Conservation (phyloP, 2,113 vertebrate genomes). For the Aptenodytes patagonicus region DNA sequence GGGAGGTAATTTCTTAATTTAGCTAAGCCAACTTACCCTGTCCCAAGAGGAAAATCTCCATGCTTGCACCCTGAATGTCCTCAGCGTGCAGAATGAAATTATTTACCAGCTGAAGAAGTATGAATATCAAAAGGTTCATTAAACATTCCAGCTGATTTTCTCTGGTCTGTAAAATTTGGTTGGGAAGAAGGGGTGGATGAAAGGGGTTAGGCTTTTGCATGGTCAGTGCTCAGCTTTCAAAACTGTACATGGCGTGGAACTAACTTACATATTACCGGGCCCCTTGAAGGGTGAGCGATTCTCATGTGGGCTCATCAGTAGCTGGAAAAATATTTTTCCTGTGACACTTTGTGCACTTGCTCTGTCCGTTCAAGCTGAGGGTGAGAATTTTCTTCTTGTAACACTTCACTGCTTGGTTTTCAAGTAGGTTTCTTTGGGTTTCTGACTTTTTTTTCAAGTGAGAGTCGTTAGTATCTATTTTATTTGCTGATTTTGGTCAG, state of each 20-base stretch:
- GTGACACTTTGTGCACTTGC: background rate
- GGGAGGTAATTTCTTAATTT: conserved; percentile 17
- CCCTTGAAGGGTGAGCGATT: background rate
- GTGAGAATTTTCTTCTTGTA: background rate
- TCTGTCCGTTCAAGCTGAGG: background rate
- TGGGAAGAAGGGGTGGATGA: conserved; percentile 16
- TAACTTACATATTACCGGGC: background rate
- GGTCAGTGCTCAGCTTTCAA: conserved; percentile 2
- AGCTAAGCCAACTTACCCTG: background rate
- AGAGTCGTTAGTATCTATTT: background rate
- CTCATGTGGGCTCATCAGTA: background rate
- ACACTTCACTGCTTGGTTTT: background rate
- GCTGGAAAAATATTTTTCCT: conserved; percentile 11
- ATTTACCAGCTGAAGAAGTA: conserved; percentile 1
- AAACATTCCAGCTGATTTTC: conserved; percentile 37
- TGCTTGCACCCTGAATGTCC: conserved; percentile 3
- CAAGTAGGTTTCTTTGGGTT: background rate
- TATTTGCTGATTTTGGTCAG: background rate
- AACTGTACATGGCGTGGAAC: background rate
- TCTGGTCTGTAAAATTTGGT: conserved; percentile 25
- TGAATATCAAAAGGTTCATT: conserved; percentile 47
- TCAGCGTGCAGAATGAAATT: conserved; percentile 17
- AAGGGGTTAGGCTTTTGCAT: background rate
- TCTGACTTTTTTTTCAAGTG: background rate
- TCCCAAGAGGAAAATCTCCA: background rate